phyloP scores from a whole-genome alignment of 1,140 invertebrate species.

The Drosophila sucinea region DNA sequence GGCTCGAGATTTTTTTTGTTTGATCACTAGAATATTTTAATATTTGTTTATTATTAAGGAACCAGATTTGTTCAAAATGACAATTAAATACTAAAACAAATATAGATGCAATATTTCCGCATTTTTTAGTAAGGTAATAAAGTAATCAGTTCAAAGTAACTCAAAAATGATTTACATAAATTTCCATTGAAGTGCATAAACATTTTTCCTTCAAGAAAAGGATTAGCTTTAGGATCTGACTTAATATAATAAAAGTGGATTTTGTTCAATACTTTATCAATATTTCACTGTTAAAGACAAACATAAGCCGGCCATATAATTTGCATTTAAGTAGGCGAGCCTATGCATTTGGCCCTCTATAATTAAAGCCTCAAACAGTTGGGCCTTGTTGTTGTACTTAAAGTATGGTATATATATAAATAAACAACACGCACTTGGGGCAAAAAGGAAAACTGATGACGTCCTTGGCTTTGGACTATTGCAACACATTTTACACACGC shows the following conservation, averaged over 20 bases:
- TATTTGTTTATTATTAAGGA: too few species aligned
- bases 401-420: constrained; percentile 9
- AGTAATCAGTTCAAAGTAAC: too few species aligned
- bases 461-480: constrained; percentile 68
- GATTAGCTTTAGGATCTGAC: too few species aligned
- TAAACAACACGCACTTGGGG: constrained; percentile 59
- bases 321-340: constrained; percentile 2
- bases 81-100: too few species aligned
- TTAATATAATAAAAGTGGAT: constrained; percentile 15
- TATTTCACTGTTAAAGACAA: constrained; percentile 10
- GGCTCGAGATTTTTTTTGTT: too few species aligned
- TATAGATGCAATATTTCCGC: too few species aligned
- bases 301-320: constrained; percentile 13
- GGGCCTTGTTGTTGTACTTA: not conserved
- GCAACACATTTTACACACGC: constrained; percentile 24
- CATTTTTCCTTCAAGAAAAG: too few species aligned
- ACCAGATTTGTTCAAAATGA: too few species aligned
- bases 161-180: too few species aligned
- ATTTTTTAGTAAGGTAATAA: too few species aligned
- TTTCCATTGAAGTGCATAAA: too few species aligned
- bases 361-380: not conserved
- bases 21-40: too few species aligned
- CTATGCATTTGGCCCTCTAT: not conserved
- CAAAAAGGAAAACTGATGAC: constrained; percentile 57
- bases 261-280: constrained; percentile 23